A percentile compares a stretch with the other conserved stretches of the same genome.
Evolutionary conservation across 2,888 invertebrate species (phyloP).

Genomic region (Hydropsyche betteni): DNA sequence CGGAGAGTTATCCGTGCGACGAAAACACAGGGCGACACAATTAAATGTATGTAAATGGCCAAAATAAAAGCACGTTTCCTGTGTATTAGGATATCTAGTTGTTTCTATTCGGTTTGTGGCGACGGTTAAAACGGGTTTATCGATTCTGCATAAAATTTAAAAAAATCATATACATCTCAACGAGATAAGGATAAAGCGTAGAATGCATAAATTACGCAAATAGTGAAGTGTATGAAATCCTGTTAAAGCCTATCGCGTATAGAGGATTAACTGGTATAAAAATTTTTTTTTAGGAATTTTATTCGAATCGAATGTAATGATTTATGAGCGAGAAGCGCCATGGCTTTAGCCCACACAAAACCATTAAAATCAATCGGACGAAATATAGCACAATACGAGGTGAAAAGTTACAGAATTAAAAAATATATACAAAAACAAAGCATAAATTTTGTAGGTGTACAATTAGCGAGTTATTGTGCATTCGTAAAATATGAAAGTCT

Average conservation of each 20-base stretch:
- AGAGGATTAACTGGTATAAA: slow-evolving; percentile 2
- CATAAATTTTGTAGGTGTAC: neutral
- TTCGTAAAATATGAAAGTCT: neutral
- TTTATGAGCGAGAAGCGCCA: slow-evolving; percentile 15
- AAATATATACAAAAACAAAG: neutral
- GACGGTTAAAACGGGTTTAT: neutral
- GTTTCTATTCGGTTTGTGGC: too few species aligned
- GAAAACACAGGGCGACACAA: slow-evolving; percentile 4
- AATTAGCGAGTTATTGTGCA: slow-evolving; percentile 12
- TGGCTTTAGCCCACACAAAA: slow-evolving; percentile 13
- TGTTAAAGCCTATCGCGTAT: neutral
- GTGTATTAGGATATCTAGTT: neutral
- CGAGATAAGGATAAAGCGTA: neutral
- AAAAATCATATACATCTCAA: neutral
- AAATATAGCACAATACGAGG: slow-evolving; percentile 18
- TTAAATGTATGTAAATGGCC: slow-evolving; percentile 16
- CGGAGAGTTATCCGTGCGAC: neutral
- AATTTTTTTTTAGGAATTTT: neutral
- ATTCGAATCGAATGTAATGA: slow-evolving; percentile 20
- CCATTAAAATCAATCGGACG: slow-evolving; percentile 27
- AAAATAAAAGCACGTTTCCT: slow-evolving; percentile 17
- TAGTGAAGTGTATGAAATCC: neutral
- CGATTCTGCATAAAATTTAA: neutral
- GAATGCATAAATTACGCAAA: slow-evolving; percentile 24
- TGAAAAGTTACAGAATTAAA: neutral